phyloP scores from a whole-genome alignment of 2,113 vertebrate genomes.

The Sturnira hondurensis region DNA sequence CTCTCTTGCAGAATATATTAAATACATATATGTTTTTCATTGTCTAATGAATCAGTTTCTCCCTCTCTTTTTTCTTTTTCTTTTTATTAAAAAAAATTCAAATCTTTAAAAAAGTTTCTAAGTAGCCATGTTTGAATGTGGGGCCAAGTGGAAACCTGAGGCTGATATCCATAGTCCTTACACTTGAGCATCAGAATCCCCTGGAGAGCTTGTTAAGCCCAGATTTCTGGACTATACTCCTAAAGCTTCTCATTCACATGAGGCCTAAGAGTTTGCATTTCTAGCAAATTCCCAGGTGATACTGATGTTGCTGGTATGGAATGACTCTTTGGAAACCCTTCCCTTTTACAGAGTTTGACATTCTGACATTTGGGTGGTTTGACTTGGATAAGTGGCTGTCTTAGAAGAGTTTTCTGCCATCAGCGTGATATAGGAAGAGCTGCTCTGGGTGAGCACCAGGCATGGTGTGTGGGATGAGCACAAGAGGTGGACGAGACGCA shows the following conservation, averaged over 20 bases:
- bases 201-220: background rate
- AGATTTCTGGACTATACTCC: background rate
- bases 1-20: background rate
- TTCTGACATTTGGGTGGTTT: background rate
- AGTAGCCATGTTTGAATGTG: background rate
- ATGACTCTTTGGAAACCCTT: background rate
- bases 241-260: background rate
- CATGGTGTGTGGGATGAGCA: rapidly evolving
- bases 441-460: background rate
- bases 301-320: background rate
- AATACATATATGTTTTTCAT: background rate
- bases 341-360: background rate
- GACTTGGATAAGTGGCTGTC: background rate
- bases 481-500: background rate
- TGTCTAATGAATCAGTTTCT: background rate
- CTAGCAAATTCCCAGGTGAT: background rate
- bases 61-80: too few species aligned
- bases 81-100: background rate
- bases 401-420: background rate
- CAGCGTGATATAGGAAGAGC: background rate
- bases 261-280: background rate
- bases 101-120: background rate
- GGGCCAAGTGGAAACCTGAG: background rate
- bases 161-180: background rate
- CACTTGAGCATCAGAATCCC: too few species aligned